Percentiles rank a stretch among this genome's conserved stretches.
phyloP scores from a whole-genome alignment of 1,140 invertebrate genomes.

The Drosophila ananassae region DNA sequence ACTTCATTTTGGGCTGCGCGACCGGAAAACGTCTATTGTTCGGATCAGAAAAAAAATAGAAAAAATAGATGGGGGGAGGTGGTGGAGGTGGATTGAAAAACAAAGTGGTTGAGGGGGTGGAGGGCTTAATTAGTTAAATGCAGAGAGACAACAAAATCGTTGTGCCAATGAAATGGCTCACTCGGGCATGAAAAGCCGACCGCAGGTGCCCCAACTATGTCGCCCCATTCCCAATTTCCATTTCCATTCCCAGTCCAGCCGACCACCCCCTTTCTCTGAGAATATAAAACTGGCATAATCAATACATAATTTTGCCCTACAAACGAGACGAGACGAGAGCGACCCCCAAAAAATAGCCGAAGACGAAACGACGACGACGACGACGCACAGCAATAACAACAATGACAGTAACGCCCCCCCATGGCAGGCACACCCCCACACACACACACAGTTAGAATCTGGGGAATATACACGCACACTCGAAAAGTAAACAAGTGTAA shows the following conservation, averaged over 20 bases:
- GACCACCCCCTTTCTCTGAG: neutral
- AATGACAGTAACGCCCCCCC: slow-evolving; percentile 76
- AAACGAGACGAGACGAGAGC: slow-evolving; percentile 75
- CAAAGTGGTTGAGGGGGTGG: neutral
- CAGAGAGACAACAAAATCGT: slow-evolving; percentile 69
- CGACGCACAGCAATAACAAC: slow-evolving; percentile 61
- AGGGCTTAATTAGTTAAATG: slow-evolving; percentile 77
- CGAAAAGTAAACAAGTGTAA: slow-evolving; percentile 73
- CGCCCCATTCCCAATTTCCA: neutral
- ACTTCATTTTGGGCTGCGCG: slow-evolving; percentile 64
- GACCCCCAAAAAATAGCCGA: slow-evolving; percentile 62
- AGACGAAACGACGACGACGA: slow-evolving; percentile 57
- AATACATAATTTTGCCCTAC: slow-evolving; percentile 83
- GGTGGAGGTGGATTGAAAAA: neutral
- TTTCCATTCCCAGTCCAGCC: neutral
- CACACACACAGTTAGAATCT: slow-evolving; percentile 14
- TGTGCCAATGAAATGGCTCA: slow-evolving; percentile 75
- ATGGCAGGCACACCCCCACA: slow-evolving; percentile 7
- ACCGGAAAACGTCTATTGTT: slow-evolving; percentile 70
- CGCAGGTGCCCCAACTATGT: slow-evolving; percentile 24
- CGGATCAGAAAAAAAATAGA: too few species aligned
- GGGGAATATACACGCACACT: slow-evolving; percentile 20
- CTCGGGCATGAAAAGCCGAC: slow-evolving; percentile 60
- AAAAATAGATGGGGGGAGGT: neutral
- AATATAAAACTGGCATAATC: slow-evolving; percentile 66